Percentiles rank a stretch among this genome's conserved stretches.
These are phyloP conservation scores for Rugalucina vietnamica DNA, from an alignment of 2,888 invertebrate genomes.

Conservation along the genomic window DNA sequence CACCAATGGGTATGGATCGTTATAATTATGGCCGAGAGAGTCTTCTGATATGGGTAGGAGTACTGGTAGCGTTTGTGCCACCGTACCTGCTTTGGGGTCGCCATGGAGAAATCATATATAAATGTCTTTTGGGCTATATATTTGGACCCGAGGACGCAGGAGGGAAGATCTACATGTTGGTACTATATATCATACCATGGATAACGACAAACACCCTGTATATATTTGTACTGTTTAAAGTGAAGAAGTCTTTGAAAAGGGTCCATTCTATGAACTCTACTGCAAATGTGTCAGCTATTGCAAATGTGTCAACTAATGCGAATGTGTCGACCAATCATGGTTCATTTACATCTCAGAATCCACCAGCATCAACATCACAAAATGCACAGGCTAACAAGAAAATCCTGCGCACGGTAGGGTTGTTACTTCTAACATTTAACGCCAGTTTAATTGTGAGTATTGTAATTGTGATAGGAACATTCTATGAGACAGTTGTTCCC, in stretches of 20 bases:
- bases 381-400: background rate
- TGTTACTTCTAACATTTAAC: background rate
- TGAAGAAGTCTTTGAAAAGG: background rate
- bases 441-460: background rate
- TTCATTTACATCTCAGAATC: too few species aligned
- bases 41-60: background rate
- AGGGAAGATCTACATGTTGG: background rate
- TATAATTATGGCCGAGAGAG: background rate
- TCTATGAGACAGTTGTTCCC: background rate
- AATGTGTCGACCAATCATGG: too few species aligned
- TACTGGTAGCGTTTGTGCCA: background rate
- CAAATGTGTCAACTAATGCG: background rate
- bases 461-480: background rate
- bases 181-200: background rate
- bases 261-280: background rate
- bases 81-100: background rate
- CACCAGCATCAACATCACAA: background rate
- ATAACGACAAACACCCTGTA: background rate
- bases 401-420: background rate
- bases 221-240: background rate
- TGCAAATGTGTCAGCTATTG: background rate
- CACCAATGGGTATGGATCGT: background rate
- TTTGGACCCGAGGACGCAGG: background rate
- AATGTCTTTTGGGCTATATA: background rate
- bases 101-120: background rate